Evolutionary conservation across 2,888 invertebrate species (phyloP).

Genomic region (Tipula unca): DNA sequence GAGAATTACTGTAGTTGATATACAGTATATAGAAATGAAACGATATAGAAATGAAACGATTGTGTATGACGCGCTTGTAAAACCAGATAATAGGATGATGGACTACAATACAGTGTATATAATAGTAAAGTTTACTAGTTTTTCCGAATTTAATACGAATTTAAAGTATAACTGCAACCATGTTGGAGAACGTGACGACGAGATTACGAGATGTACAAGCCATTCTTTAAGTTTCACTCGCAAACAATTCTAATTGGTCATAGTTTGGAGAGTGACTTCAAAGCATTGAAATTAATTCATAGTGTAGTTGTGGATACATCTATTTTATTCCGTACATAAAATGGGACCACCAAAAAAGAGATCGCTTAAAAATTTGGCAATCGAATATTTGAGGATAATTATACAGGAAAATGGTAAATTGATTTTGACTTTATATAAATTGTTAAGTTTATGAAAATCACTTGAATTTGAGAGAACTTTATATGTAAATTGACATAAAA

Average conservation of each 20-base stretch:
- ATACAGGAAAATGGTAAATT: conserved; percentile 72
- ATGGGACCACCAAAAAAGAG: conserved; percentile 87
- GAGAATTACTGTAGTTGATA: conserved; percentile 81
- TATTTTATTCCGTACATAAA: conserved; percentile 88
- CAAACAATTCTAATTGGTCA: conserved; percentile 96
- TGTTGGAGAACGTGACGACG: conserved; percentile 68
- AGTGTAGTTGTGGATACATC: conserved; percentile 89
- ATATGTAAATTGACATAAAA: too few relatives aligned
- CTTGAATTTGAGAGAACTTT: too few relatives aligned
- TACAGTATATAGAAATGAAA: too few relatives aligned
- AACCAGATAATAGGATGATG: conserved; percentile 78
- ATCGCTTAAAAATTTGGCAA: conserved; percentile 76
- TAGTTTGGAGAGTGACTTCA: conserved; percentile 93
- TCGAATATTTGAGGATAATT: conserved; percentile 79
- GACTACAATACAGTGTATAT: conserved; percentile 84
- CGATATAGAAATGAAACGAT: conserved; percentile 63
- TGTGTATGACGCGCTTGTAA: conserved; percentile 85
- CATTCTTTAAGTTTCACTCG: conserved; percentile 77
- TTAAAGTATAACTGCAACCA: conserved; percentile 87
- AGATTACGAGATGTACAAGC: conserved; percentile 80
- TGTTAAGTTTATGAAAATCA: too few relatives aligned
- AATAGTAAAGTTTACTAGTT: neutral
- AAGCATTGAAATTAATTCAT: conserved; percentile 86
- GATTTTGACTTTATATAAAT: conserved; percentile 23
- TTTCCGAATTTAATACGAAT: conserved; percentile 47